Percentiles rank a stretch among this genome's conserved stretches.
Evolutionary conservation across 1,140 invertebrate genomes (phyloP).

Genomic region (Eubasilissa regina): DNA sequence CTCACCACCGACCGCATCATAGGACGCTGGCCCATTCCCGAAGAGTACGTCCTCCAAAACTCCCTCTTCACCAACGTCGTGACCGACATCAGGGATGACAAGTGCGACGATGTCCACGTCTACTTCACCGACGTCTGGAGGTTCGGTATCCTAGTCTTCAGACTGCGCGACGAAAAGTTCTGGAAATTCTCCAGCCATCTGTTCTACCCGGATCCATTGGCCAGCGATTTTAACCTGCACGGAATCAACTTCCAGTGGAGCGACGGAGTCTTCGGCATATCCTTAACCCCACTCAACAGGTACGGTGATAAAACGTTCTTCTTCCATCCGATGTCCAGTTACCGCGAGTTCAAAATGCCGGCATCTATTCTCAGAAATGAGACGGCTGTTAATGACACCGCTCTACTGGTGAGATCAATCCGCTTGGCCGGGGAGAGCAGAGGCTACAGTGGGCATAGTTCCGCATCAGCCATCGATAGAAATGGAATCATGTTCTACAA

Average conservation of each 20-base stretch:
- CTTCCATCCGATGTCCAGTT: constrained; percentile 87
- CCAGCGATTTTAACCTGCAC: constrained; percentile 79
- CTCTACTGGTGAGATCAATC: constrained; percentile 72
- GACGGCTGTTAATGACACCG: constrained; percentile 70
- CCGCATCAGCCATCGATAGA: constrained; percentile 79
- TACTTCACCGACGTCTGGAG: constrained; percentile 86
- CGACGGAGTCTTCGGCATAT: constrained; percentile 85
- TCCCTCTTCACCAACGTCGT: constrained; percentile 83
- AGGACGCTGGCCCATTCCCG: constrained; percentile 76
- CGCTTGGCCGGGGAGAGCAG: constrained; percentile 76
- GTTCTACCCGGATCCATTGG: constrained; percentile 84
- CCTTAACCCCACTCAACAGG: constrained; percentile 76
- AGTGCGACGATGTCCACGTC: constrained; percentile 79
- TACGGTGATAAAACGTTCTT: constrained; percentile 76
- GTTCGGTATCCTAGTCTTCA: constrained; percentile 81
- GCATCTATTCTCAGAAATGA: constrained; percentile 78
- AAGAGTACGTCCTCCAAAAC: constrained; percentile 79
- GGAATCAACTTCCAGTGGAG: constrained; percentile 85
- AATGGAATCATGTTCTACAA: constrained; percentile 86
- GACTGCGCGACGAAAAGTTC: constrained; percentile 76
- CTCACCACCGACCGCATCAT: constrained; percentile 77
- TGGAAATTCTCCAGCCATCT: constrained; percentile 83
- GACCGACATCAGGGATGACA: constrained; percentile 76
- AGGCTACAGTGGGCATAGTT: constrained; percentile 78
- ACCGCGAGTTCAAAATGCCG: constrained; percentile 81